Evolutionary conservation across 1,140 invertebrate species (phyloP).

Genomic region (Cotesia glomerata): DNA sequence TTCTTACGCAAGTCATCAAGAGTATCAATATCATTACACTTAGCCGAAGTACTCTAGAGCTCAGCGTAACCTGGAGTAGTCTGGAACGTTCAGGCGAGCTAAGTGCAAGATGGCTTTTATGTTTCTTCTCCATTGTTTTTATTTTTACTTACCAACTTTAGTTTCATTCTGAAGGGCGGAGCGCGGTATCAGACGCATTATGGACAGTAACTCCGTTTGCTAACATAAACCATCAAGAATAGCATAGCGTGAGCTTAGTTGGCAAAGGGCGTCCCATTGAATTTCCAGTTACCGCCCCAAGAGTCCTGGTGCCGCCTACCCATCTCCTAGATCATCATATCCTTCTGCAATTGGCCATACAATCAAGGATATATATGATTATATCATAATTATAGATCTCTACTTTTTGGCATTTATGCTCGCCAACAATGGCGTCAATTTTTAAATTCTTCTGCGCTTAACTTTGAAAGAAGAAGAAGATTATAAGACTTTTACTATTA

Average conservation of each 20-base stretch:
- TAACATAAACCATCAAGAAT: constrained; percentile 48
- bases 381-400: too few species aligned
- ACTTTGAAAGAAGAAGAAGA: too few species aligned
- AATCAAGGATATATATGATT: not conserved
- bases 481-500: too few species aligned
- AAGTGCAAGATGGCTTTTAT: too few species aligned
- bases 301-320: constrained; percentile 56
- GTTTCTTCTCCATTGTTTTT: not conserved
- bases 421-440: not conserved
- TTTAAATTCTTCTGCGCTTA: too few species aligned
- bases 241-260: constrained; percentile 54
- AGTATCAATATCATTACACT: too few species aligned
- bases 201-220: constrained; percentile 50
- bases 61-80: too few species aligned
- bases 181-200: constrained; percentile 44
- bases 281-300: constrained; percentile 38
- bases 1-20: too few species aligned
- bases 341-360: constrained; percentile 45
- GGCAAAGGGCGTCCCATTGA: constrained; percentile 54
- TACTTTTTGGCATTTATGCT: not conserved
- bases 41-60: too few species aligned
- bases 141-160: not conserved
- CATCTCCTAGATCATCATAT: constrained; percentile 29
- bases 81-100: too few species aligned
- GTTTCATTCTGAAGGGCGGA: constrained; percentile 49